These are phyloP conservation scores for Ianthella basta DNA, from an alignment of 37 sponge, comb jelly and placozoan genomes.

Conservation along the genomic window DNA sequence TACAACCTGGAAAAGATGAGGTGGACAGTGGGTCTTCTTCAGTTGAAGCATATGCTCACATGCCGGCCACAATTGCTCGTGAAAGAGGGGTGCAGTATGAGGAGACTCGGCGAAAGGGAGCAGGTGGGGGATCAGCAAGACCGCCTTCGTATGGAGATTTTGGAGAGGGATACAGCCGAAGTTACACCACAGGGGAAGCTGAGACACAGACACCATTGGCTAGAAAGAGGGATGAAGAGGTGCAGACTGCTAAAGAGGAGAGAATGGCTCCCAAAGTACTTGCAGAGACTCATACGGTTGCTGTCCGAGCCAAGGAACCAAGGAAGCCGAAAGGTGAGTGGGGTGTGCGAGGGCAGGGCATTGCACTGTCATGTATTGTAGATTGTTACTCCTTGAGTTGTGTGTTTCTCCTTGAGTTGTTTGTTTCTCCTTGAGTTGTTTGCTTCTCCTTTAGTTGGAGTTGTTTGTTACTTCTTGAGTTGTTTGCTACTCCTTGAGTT, in stretches of 20 bases:
- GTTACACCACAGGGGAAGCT: slow-evolving; percentile 42
- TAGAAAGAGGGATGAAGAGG: slow-evolving; percentile 20
- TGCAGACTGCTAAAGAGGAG: slow-evolving; percentile 13
- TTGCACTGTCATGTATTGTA: no score
- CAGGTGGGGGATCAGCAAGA: neutral
- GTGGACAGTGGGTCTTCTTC: neutral
- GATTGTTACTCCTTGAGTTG: no score
- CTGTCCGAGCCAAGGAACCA: slow-evolving; percentile 2
- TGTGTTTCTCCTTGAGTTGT: no score
- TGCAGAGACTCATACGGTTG: neutral
- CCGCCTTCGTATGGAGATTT: neutral
- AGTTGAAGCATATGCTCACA: neutral
- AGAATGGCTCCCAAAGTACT: neutral
- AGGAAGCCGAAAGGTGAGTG: neutral
- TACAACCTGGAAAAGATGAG: neutral
- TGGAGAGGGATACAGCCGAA: slow-evolving; percentile 12
- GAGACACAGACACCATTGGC: slow-evolving; percentile 58
- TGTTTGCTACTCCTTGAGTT: no score
- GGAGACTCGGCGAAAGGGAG: neutral
- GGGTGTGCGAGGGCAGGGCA: no score
- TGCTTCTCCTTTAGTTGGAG: no score
- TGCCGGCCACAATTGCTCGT: neutral
- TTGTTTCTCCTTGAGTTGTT: no score
- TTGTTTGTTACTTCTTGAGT: no score
- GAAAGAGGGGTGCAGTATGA: slow-evolving; percentile 2